Evolutionary conservation across 2,113 vertebrate genomes (phyloP).

Genomic region (Entosphenus tridentatus): DNA sequence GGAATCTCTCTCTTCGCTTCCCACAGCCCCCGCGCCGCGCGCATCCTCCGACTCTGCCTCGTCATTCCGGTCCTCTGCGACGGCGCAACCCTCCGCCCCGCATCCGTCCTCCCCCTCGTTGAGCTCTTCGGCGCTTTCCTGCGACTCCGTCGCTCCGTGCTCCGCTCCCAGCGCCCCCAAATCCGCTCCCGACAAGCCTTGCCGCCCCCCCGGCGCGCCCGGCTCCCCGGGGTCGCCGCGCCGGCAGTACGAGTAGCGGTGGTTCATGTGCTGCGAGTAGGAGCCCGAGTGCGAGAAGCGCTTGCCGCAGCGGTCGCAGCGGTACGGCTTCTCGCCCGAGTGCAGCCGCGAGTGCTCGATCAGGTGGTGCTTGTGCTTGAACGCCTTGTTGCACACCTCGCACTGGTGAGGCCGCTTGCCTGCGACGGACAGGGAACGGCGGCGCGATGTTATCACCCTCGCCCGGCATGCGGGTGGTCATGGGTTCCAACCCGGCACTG

Average conservation of each 20-base stretch:
- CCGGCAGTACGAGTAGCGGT: slow-evolving; percentile 99
- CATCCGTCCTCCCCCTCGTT: slow-evolving; percentile 19
- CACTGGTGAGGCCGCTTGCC: slow-evolving; percentile 98
- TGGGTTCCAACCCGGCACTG: no score
- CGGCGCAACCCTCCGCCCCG: slow-evolving; percentile 11
- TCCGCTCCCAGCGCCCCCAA: no score
- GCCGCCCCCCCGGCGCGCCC: no score
- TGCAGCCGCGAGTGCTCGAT: slow-evolving; percentile 93
- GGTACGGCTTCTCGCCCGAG: slow-evolving; percentile 96
- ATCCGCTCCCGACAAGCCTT: no score
- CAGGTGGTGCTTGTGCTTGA: slow-evolving; percentile 99
- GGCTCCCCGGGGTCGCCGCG: slow-evolving; percentile 13
- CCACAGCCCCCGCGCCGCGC: slow-evolving; percentile 10
- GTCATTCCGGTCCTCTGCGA: slow-evolving; percentile 7
- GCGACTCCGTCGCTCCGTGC: neutral
- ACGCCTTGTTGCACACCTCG: slow-evolving; percentile 99
- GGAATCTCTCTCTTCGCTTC: slow-evolving; percentile 16
- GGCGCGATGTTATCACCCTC: no score
- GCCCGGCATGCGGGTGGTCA: no score
- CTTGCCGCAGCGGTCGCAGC: slow-evolving; percentile 97
- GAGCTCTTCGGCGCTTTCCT: slow-evolving; percentile 8
- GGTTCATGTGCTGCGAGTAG: slow-evolving; percentile 99
- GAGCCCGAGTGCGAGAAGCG: slow-evolving; percentile 97
- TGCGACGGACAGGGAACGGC: slow-evolving; percentile 13
- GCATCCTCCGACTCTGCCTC: neutral